Evolutionary conservation across 2,113 vertebrate genomes (phyloP).

Genomic region (Ptychochromis oligacanthus): DNA sequence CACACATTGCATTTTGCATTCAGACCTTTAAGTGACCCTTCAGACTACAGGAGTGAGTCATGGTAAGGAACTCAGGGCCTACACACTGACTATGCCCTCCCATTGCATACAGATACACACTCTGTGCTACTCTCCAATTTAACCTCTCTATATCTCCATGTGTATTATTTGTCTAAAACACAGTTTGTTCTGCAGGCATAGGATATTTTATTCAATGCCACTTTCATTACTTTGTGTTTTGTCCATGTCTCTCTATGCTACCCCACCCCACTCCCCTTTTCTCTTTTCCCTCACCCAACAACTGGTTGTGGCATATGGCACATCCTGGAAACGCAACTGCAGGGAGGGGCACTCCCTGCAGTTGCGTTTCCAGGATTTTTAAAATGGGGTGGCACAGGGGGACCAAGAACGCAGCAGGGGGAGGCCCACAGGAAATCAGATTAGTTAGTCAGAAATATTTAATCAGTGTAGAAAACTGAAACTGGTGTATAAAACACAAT

Average conservation of each 20-base stretch:
- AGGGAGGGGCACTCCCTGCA: too few relatives aligned
- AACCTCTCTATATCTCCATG: constrained; percentile 5
- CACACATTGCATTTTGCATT: constrained; percentile 41
- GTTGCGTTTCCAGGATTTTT: too few relatives aligned
- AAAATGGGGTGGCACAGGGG: too few relatives aligned
- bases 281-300: too few relatives aligned
- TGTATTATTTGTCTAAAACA: constrained; percentile 13
- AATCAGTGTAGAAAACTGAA: too few relatives aligned
- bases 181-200: constrained; percentile 14
- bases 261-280: neutral
- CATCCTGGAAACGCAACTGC: too few relatives aligned
- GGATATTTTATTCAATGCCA: neutral
- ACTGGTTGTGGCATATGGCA: neutral
- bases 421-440: too few relatives aligned
- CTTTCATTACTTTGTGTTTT: neutral
- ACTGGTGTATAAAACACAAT: too few relatives aligned
- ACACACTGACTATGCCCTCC: neutral
- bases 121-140: constrained; percentile 10
- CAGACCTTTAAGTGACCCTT: constrained; percentile 57
- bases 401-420: too few relatives aligned
- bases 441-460: too few relatives aligned
- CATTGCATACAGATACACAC: constrained; percentile 11
- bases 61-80: constrained; percentile 17
- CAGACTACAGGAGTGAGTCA: constrained; percentile 51
- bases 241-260: neutral